Evolutionary conservation across 2,797 vertebrate genomes (phyloP).

Genomic region (Enteromius unitaeniatus): DNA sequence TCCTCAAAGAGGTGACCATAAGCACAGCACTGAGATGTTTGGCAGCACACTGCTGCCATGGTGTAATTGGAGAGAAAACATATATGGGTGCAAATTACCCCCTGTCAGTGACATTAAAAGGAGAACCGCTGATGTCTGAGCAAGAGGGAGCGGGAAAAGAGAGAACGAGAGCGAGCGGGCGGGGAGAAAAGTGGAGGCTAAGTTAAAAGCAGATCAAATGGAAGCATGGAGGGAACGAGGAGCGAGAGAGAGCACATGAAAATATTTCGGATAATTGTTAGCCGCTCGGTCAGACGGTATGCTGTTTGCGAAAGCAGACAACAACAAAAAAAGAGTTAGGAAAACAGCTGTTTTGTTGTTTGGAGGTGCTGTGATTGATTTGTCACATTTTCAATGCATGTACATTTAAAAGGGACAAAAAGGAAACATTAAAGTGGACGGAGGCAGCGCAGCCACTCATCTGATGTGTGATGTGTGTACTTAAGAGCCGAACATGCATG

Average conservation of each 20-base stretch:
- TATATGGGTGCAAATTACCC: constrained; percentile 88
- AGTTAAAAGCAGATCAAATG: constrained; percentile 80
- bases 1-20: constrained; percentile 84
- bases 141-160: constrained; percentile 76
- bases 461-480: constrained; percentile 45
- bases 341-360: constrained; percentile 61
- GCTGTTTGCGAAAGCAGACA: constrained; percentile 63
- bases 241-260: constrained; percentile 70
- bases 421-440: constrained; percentile 63
- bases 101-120: constrained; percentile 87
- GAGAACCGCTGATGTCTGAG: constrained; percentile 79
- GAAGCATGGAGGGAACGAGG: constrained; percentile 65
- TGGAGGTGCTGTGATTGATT: constrained; percentile 68
- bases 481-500: constrained; percentile 40
- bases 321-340: constrained; percentile 57
- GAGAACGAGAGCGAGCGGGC: constrained; percentile 59
- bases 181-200: constrained; percentile 76
- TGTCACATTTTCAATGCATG: constrained; percentile 59
- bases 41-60: constrained; percentile 75
- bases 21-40: constrained; percentile 73
- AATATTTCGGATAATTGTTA: constrained; percentile 80
- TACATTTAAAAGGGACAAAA: constrained; percentile 69
- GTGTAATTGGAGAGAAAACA: constrained; percentile 87
- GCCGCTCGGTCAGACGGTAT: constrained; percentile 62
- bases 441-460: constrained; percentile 45